A percentile compares a stretch with the other conserved stretches of the same genome.
phyloP scores from a whole-genome alignment of 2,888 invertebrate genomes.

The Campoletis raptor region DNA sequence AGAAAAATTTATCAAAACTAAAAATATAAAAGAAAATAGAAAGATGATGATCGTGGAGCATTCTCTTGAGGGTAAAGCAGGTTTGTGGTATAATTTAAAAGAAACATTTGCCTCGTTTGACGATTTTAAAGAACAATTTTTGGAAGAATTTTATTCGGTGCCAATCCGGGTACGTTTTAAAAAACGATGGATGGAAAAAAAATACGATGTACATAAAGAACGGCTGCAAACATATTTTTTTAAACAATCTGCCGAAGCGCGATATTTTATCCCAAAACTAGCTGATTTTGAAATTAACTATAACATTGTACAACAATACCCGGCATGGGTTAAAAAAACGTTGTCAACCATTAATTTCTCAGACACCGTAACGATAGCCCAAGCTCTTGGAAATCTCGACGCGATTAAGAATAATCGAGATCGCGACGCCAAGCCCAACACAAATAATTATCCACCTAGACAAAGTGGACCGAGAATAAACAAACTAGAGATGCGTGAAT shows the following conservation, averaged over 20 bases:
- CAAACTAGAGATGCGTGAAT: not conserved
- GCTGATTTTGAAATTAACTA: not conserved
- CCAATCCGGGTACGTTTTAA: not conserved
- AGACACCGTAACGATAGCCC: not conserved
- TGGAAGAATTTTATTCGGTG: not conserved
- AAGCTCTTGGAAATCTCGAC: not conserved
- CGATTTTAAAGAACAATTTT: not conserved
- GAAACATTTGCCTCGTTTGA: not conserved
- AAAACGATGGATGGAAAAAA: not conserved
- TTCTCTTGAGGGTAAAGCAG: not conserved
- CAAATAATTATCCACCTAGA: not conserved
- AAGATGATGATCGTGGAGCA: not conserved
- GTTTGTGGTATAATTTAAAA: too few relatives aligned
- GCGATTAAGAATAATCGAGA: not conserved
- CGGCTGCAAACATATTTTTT: not conserved
- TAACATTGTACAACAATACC: not conserved
- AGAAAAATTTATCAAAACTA: not conserved
- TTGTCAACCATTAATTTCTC: not conserved
- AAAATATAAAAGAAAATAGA: too few relatives aligned
- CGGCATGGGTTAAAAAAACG: not conserved
- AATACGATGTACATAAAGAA: not conserved
- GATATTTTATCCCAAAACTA: not conserved
- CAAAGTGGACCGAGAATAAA: not conserved
- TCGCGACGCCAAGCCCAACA: not conserved
- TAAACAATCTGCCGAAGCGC: not conserved